Conservation (phyloP, 2,113 vertebrate species). For the Tretioscincus oriximinensis region DNA sequence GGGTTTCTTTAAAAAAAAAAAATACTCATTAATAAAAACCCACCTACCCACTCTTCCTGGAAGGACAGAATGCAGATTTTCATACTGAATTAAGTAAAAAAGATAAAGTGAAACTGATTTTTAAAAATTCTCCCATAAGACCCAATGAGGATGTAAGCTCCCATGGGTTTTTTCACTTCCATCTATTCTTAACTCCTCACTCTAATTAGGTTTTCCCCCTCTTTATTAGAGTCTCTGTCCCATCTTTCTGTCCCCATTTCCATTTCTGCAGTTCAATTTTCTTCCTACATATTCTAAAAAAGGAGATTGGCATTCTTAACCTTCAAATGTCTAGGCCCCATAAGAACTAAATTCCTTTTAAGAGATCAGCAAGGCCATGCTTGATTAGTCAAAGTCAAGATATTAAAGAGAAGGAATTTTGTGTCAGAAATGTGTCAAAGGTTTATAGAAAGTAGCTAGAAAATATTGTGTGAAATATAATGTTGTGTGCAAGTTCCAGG, state of each 20-base stretch:
- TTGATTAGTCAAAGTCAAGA: not conserved
- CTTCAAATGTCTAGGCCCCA: conserved; percentile 41
- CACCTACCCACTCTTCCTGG: too few species aligned
- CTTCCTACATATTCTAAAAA: conserved; percentile 34
- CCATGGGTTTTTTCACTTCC: conserved; percentile 49
- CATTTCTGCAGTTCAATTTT: conserved; percentile 5
- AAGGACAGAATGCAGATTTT: too few species aligned
- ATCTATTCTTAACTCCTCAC: conserved; percentile 46
- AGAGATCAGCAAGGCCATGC: not conserved
- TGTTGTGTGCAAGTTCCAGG: not conserved
- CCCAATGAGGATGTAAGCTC: conserved; percentile 36
- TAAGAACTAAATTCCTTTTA: conserved; percentile 32
- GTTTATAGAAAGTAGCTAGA: not conserved
- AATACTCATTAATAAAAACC: too few species aligned
- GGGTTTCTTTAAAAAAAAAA: too few species aligned
- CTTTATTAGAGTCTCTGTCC: conserved; percentile 34
- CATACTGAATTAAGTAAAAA: not conserved
- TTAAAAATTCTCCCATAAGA: conserved; percentile 24
- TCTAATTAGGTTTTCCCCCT: conserved; percentile 59
- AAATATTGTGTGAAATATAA: not conserved
- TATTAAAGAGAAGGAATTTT: not conserved
- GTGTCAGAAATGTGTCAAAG: not conserved
- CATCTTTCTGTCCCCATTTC: conserved; percentile 56
- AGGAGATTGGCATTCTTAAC: conserved; percentile 37
- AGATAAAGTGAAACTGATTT: not conserved